Conservation (phyloP, 2,888 invertebrate species). For the Sthenelais limicola region DNA sequence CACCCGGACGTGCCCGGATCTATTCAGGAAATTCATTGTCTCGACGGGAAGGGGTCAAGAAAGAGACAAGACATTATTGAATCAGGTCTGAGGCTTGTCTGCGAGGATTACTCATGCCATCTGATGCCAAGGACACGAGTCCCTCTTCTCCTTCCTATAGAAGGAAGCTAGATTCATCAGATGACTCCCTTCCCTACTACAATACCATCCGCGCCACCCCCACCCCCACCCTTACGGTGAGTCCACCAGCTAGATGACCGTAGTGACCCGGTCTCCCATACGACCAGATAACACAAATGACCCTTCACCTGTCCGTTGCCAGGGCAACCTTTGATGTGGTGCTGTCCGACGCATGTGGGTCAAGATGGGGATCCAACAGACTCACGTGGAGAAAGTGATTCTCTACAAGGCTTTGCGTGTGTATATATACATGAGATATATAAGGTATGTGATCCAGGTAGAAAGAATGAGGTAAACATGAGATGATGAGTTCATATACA, state of each 20-base stretch:
- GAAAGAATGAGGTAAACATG: too few relatives aligned
- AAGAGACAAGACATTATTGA: constrained; percentile 4
- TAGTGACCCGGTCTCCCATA: constrained; percentile 2
- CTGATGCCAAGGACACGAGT: background rate
- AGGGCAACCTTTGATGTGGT: constrained; percentile 31
- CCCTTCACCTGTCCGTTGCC: constrained; percentile 17
- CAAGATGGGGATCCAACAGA: background rate
- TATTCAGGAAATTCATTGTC: too few relatives aligned
- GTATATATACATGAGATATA: too few relatives aligned
- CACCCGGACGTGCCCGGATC: too few relatives aligned
- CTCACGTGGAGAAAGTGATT: too few relatives aligned
- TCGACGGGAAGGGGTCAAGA: background rate
- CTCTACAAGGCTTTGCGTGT: too few relatives aligned
- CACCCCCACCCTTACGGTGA: background rate
- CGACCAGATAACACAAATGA: background rate
- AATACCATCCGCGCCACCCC: background rate
- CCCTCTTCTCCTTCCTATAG: too few relatives aligned
- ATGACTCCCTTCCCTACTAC: constrained; percentile 2
- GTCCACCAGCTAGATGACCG: background rate
- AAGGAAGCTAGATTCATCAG: too few relatives aligned
- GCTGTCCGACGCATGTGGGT: constrained; percentile 1
- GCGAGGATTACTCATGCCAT: constrained; percentile 17
- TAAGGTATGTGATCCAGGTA: too few relatives aligned
- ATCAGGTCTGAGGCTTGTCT: constrained; percentile 4
- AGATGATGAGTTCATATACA: too few relatives aligned